Evolutionary conservation across 2,888 invertebrate species (phyloP).

Genomic region (Leucoma salicis): DNA sequence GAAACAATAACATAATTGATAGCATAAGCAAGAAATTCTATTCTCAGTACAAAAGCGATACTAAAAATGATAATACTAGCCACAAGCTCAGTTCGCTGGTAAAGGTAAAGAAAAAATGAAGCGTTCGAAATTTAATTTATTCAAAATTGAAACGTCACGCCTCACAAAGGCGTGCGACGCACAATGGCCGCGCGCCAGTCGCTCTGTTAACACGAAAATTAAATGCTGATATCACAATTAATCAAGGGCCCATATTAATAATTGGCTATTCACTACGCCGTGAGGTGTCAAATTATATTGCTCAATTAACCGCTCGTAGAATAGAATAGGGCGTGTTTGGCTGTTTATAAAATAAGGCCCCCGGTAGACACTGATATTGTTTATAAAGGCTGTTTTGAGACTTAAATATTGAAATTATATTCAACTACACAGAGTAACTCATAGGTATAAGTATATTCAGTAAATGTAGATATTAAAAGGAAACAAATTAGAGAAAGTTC

Average conservation of each 20-base stretch:
- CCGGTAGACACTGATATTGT: neutral
- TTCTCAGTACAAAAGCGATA: slow-evolving; percentile 64
- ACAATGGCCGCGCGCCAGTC: slow-evolving; percentile 63
- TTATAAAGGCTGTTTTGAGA: slow-evolving; percentile 1
- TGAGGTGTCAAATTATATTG: slow-evolving; percentile 82
- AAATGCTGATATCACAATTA: slow-evolving; percentile 83
- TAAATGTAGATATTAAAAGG: neutral
- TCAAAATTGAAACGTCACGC: slow-evolving; percentile 82
- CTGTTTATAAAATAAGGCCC: slow-evolving; percentile 57
- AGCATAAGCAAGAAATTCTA: slow-evolving; percentile 60
- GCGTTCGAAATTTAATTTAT: slow-evolving; percentile 83
- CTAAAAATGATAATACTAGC: slow-evolving; percentile 76
- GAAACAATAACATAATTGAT: slow-evolving; percentile 38
- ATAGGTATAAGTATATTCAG: neutral
- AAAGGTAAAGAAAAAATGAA: slow-evolving; percentile 72
- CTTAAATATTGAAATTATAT: neutral
- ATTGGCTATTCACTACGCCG: slow-evolving; percentile 79
- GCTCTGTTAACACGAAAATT: slow-evolving; percentile 81
- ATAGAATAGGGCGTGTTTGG: slow-evolving; percentile 73
- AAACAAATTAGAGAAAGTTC: neutral
- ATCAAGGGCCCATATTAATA: slow-evolving; percentile 81
- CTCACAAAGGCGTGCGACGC: slow-evolving; percentile 68
- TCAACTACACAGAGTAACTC: neutral
- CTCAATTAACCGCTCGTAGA: slow-evolving; percentile 76
- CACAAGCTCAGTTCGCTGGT: slow-evolving; percentile 66